Evolutionary conservation across 2,797 vertebrate species (phyloP).

Genomic region (Aldrovandia affinis): DNA sequence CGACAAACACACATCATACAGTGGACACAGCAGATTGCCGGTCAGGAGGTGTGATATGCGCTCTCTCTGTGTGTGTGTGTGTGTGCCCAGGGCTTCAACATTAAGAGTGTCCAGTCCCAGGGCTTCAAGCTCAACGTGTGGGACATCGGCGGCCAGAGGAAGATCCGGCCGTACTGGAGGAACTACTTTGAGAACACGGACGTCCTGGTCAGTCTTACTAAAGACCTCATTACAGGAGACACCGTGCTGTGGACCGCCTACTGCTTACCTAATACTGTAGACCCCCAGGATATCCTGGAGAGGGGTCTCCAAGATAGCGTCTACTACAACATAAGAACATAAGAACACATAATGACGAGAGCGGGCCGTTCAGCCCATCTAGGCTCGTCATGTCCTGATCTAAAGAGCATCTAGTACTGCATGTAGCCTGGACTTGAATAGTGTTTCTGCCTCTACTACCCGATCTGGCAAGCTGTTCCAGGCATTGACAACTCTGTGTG

Average conservation of each 20-base stretch:
- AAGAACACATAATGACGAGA: no score
- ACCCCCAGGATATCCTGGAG: no score
- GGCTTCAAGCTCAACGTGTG: conserved; percentile 84
- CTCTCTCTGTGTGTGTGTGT: conserved; percentile 27
- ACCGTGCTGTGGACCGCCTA: not conserved
- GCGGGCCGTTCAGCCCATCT: no score
- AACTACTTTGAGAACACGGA: conserved; percentile 85
- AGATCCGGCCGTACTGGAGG: conserved; percentile 82
- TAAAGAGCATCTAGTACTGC: no score
- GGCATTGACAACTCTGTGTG: no score
- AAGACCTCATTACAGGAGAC: not conserved
- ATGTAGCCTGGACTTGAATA: no score
- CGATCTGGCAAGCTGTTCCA: no score
- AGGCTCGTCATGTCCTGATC: no score
- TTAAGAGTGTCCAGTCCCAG: conserved; percentile 79
- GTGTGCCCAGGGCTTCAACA: conserved; percentile 79
- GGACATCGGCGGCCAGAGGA: conserved; percentile 85
- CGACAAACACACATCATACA: not conserved
- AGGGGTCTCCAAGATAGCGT: no score
- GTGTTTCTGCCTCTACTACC: no score
- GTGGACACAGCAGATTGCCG: not conserved
- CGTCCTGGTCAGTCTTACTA: conserved; percentile 72
- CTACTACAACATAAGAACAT: no score
- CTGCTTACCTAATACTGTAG: conserved; percentile 6
- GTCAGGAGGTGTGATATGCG: not conserved